Conservation (phyloP, 2,888 invertebrate species). For the Xylota segnis region DNA sequence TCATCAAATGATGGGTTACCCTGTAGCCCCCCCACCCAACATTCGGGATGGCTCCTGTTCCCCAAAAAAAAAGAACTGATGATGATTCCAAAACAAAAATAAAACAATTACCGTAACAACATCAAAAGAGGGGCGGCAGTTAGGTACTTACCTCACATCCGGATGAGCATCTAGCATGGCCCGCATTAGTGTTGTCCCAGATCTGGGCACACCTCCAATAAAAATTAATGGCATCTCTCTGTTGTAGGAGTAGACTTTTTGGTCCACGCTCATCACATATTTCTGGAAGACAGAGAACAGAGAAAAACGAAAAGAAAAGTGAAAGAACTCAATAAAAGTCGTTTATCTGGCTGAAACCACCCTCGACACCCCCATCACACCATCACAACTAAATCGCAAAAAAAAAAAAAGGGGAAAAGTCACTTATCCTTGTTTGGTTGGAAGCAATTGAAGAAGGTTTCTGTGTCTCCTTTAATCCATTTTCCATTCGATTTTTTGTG, state of each 20-base stretch:
- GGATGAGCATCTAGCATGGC: conserved; percentile 99
- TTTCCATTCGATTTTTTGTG: background rate
- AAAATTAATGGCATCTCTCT: conserved; percentile 97
- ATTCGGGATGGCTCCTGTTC: conserved; percentile 23
- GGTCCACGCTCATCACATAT: conserved; percentile 87
- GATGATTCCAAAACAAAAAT: conserved; percentile 66
- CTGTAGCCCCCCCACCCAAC: background rate
- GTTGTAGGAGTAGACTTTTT: conserved; percentile 90
- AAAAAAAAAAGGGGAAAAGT: background rate
- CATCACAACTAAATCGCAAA: background rate
- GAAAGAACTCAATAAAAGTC: conserved; percentile 29
- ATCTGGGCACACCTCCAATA: conserved; percentile 98
- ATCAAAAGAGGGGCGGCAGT: conserved; percentile 5
- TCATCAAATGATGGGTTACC: conserved; percentile 16
- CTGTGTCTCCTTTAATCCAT: conserved; percentile 1
- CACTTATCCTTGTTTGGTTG: conserved; percentile 23
- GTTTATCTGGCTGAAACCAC: conserved; percentile 5
- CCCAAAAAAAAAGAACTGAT: conserved; percentile 45
- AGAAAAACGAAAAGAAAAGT: conserved; percentile 77
- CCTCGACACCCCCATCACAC: background rate
- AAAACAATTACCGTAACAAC: conserved; percentile 47
- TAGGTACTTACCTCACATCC: conserved; percentile 90
- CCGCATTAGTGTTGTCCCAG: conserved; percentile 98
- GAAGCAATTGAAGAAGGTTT: conserved; percentile 11
- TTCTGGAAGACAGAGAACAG: conserved; percentile 85